These are phyloP conservation scores for Halichondria panicea DNA, from an alignment of 37 sponge, comb jelly and placozoan species.

Conservation along the genomic window DNA sequence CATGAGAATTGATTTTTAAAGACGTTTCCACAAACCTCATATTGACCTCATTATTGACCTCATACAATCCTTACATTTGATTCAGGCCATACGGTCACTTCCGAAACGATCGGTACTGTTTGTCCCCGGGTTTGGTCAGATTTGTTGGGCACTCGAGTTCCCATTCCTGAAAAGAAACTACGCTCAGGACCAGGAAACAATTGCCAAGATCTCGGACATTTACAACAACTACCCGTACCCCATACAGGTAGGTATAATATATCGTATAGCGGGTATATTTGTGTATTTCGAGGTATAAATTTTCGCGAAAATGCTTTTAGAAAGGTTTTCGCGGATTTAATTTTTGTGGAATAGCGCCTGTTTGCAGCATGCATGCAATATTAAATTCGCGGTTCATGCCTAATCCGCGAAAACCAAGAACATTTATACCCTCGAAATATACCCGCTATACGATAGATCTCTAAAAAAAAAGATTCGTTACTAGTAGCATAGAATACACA, in stretches of 20 bases:
- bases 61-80: not conserved
- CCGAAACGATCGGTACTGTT: conserved; percentile 55
- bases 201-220: conserved; percentile 9
- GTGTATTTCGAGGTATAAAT: no score
- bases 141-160: conserved; percentile 62
- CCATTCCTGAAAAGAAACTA: conserved; percentile 46
- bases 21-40: not conserved
- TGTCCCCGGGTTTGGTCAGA: conserved; percentile 72
- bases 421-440: no score
- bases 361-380: no score
- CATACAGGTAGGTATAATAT: conserved; percentile 17
- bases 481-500: no score
- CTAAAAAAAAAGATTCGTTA: no score
- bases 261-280: not conserved
- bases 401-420: no score
- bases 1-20: not conserved
- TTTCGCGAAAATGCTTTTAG: no score
- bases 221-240: conserved; percentile 39
- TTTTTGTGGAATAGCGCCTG: no score
- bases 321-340: no score
- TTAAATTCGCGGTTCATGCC: no score
- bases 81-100: conserved; percentile 43
- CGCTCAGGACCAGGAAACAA: conserved; percentile 36
- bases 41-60: not conserved
- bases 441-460: no score